Conservation (phyloP, 2,113 vertebrate species). For the Campylomormyrus numenius region DNA sequence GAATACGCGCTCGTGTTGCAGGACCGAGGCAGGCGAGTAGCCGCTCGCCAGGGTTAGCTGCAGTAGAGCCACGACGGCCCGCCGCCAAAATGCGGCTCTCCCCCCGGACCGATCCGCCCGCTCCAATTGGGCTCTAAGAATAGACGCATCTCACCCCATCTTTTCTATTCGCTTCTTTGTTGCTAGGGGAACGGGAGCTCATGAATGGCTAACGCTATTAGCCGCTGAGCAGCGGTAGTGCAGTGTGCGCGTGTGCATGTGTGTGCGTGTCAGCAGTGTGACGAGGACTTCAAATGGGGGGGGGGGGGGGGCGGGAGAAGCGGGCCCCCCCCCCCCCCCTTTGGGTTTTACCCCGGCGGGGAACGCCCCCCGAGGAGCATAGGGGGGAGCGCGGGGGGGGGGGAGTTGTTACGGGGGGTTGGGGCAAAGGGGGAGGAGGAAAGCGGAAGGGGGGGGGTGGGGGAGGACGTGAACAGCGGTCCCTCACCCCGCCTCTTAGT, state of each 20-base stretch:
- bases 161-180: conserved; percentile 46
- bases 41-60: conserved; percentile 9
- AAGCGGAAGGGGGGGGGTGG: conserved; percentile 32
- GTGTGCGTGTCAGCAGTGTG: background rate
- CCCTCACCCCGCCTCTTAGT: conserved; percentile 27
- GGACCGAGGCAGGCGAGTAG: background rate
- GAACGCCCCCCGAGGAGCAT: too few relatives aligned
- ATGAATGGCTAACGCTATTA: conserved; percentile 43
- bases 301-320: too few relatives aligned
- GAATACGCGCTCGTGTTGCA: background rate
- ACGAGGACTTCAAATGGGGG: conserved; percentile 16
- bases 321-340: too few relatives aligned
- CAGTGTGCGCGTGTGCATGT: background rate
- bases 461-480: conserved; percentile 29
- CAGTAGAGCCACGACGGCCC: background rate
- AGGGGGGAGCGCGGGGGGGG: too few relatives aligned
- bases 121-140: conserved; percentile 44
- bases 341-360: too few relatives aligned
- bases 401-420: too few relatives aligned
- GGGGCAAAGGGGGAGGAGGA: too few relatives aligned
- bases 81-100: conserved; percentile 16
- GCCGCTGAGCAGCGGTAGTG: conserved; percentile 33
- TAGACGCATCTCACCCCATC: conserved; percentile 32
- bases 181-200: conserved; percentile 38
- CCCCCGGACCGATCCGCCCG: conserved; percentile 23